Base-by-base conservation (phyloP, 2,888 invertebrate species). In the Axea sp. region DNA sequence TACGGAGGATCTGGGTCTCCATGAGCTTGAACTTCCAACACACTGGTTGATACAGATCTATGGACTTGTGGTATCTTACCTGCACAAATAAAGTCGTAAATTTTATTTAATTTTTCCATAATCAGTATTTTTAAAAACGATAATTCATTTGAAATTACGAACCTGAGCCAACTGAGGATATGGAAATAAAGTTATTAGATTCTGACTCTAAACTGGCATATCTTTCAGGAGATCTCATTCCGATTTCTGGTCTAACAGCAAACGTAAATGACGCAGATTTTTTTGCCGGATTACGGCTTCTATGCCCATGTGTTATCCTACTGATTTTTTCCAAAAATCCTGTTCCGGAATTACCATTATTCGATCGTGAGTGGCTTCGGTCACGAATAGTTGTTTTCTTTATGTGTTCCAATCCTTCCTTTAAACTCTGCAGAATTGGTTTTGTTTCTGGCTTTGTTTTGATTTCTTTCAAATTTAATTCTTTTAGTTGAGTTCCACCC, bases 251-350 rank as follows among this genome's bases (percentile, higher is more conserved):
- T 17, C 86, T 78, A 2, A 86, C 83, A 0, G 86, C 86, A 60
- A 86, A 86, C 19, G 86, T 86, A 73, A 86, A 86, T 5, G 87
- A 86, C 1, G 86, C 86, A 5, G 86, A 86, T 60, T 86, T 86
- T 59, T 87, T 87, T 8, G 87, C 86, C 1, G 85, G 86, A 53
- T 86, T 86, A 7, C 86, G 80, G 75, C 84, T 83, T 19, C 81
- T 80, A 31, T 84, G 81, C 30, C 86, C 85, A 19, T 85, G 84
- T 0, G 86, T 83, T 83, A 86, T 86, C 82, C 86, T 86, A 64
- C 82, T 80, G 65, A 86, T 84, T 65, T 80, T 78, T 28, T 85
- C 86, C 59, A 86, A 78, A 71, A 86, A 83, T 53, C 85, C 80
- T 9, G 77, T 76, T 5, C 77, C 76, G 41, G 73, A 71, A 14